These are phyloP conservation scores for Paradoxurus hermaphroditus DNA, from an alignment of 2,113 vertebrate genomes.

Conservation along the genomic window DNA sequence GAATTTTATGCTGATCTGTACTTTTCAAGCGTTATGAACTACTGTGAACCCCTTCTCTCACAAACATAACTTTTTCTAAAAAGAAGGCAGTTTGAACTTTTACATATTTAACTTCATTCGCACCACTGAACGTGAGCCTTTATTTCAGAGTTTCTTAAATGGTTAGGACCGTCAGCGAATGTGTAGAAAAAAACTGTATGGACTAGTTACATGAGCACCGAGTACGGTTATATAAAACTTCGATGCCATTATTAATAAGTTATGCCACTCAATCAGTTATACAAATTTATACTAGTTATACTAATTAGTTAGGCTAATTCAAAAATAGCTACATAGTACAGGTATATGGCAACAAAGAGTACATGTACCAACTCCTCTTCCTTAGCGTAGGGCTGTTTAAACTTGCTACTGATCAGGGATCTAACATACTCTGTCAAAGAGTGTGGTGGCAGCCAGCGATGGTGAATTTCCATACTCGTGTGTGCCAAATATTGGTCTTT, in stretches of 20 bases:
- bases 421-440: background rate
- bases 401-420: background rate
- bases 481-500: background rate
- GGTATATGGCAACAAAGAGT: background rate
- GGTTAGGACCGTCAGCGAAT: background rate
- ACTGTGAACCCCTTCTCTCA: background rate
- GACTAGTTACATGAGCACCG: background rate
- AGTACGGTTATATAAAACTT: background rate
- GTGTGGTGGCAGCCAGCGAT: background rate
- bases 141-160: background rate
- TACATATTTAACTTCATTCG: conserved; percentile 34
- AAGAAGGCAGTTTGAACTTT: conserved; percentile 46
- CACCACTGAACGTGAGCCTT: background rate
- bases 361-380: background rate
- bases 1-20: conserved; percentile 1
- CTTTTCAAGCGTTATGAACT: background rate
- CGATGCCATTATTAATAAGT: background rate
- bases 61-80: background rate
- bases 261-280: background rate
- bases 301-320: background rate
- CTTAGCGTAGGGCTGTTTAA: background rate
- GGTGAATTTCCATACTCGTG: background rate
- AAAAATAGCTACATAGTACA: background rate
- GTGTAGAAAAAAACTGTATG: background rate
- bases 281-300: background rate